phyloP scores from a whole-genome alignment of 2,797 vertebrate species.

The Lateolabrax maculatus region DNA sequence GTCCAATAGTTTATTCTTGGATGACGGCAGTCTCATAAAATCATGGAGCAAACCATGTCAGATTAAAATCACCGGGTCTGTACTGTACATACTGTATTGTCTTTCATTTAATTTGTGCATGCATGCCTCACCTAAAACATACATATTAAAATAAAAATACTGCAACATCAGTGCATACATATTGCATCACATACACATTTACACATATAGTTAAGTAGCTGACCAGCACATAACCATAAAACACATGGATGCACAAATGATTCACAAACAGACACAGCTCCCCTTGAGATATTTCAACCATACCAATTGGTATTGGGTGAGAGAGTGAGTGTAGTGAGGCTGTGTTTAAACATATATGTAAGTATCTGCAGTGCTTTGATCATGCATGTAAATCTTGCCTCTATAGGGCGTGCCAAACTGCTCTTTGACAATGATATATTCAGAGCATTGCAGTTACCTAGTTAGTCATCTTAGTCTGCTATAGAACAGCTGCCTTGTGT shows the following conservation, averaged over 20 bases:
- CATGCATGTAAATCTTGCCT: slow-evolving; percentile 38
- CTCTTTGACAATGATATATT: slow-evolving; percentile 1
- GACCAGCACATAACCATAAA: not conserved
- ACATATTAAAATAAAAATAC: too few species aligned
- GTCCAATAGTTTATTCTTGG: too few species aligned
- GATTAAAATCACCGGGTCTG: too few species aligned
- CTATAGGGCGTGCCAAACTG: not conserved
- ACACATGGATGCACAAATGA: not conserved
- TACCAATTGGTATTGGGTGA: not conserved
- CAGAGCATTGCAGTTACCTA: not conserved
- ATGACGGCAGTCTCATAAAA: too few species aligned
- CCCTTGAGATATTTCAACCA: too few species aligned
- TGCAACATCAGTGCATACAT: not conserved
- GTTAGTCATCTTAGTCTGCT: not conserved
- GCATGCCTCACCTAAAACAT: too few species aligned
- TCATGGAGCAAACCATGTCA: too few species aligned
- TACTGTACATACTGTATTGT: too few species aligned
- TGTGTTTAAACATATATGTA: slow-evolving; percentile 52
- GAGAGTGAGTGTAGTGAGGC: not conserved
- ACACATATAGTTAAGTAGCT: not conserved
- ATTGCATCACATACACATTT: slow-evolving; percentile 5
- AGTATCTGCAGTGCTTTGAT: slow-evolving; percentile 40
- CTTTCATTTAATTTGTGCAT: too few species aligned
- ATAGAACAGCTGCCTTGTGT: not conserved
- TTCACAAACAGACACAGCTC: not conserved